Base-by-base conservation (phyloP, 2,888 invertebrate genomes). In the Phaedon cochleariae region DNA sequence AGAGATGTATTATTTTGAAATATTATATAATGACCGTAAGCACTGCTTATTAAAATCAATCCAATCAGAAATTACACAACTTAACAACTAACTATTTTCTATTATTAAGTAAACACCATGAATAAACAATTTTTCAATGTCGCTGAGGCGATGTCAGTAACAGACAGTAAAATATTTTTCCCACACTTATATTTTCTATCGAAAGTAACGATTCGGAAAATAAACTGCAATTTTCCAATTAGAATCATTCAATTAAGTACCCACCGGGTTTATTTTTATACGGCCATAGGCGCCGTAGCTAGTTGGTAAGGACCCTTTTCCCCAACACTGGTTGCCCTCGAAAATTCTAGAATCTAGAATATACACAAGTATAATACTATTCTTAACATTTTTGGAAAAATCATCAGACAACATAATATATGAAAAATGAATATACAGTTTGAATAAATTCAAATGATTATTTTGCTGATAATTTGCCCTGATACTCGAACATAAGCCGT, bases 211-310 rank as follows among this genome's bases (percentile, higher is more conserved):
- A 17, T 37, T 45, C 26, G 26, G 15, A 22, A 26, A 22, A 26
- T n/a, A 57, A 57, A 22, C 55, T 45, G 22, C 55, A 41, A 57
- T 57, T 45, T 22, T 45, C 45, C 45, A n/a, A 57, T 57, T 41
- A 57, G 22, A 41, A 45, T 20, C 17, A 57, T 29, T 37, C 55
- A 57, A 57, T 57, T 57, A 54, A 37, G 37, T 54, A 34, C 31
- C 10, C 10, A 41, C 41, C 15, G 15, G 12, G 34, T 34, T 34
- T 7, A 34, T 34, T 34, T 34, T 34, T 10, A 2, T 1, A 34
- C 29, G 5, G 34, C 12, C n/a, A 41, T 41, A 6, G 41, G 31
- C 31, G 31, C 9, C 4, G 9, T 7, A 26, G 26, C 26, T 6
- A 26, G 3, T 3, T 5, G 3, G 26, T 3, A 26, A 5, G 26